Evolutionary conservation across 2,888 invertebrate species (phyloP).

Genomic region (Eilema caniola): DNA sequence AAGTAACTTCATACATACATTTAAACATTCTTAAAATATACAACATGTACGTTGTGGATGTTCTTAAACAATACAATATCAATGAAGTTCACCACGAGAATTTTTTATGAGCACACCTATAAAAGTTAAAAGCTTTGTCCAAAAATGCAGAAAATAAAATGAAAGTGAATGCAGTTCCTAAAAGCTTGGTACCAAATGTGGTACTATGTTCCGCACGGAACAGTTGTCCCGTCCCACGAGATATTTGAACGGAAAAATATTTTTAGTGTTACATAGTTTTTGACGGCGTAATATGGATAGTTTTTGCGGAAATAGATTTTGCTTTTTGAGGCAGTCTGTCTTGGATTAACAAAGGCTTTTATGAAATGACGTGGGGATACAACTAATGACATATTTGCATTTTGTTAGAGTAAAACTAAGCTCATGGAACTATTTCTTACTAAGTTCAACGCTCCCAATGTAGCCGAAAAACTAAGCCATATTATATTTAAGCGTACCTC

Average conservation of each 20-base stretch:
- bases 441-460: too few relatives aligned
- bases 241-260: conserved; percentile 69
- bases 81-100: conserved; percentile 70
- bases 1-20: too few relatives aligned
- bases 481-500: too few relatives aligned
- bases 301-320: conserved; percentile 36
- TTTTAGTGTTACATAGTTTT: conserved; percentile 59
- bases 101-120: conserved; percentile 73
- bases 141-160: conserved; percentile 75
- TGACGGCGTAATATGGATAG: conserved; percentile 23
- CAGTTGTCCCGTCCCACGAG: conserved; percentile 76
- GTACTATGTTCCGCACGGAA: conserved; percentile 60
- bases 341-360: conserved; percentile 13
- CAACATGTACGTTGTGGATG: not conserved
- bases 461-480: too few relatives aligned
- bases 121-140: conserved; percentile 83
- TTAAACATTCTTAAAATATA: not conserved
- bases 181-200: conserved; percentile 72
- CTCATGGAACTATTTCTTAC: not conserved
- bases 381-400: not conserved
- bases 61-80: conserved; percentile 12
- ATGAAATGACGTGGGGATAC: not conserved
- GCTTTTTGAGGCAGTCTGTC: conserved; percentile 20
- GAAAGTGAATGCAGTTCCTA: conserved; percentile 72
- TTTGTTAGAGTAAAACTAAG: not conserved